Evolutionary conservation across 1,140 invertebrate species (phyloP), one percentile per base, ranked within the genome.

Genomic region (Drosophila orosa): DNA sequence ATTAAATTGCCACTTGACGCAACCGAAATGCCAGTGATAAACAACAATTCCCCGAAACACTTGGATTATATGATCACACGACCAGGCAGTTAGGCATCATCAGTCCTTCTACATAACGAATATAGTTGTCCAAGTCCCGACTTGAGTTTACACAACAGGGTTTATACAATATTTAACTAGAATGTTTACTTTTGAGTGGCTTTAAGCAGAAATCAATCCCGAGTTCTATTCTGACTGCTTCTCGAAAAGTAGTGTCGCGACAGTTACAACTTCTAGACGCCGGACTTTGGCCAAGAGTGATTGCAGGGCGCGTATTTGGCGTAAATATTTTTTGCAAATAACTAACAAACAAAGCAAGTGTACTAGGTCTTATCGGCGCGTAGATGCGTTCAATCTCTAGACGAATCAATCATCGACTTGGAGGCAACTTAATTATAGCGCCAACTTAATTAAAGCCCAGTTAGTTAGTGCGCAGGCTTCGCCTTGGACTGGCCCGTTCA

Each of bases 251-350:
- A 45, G 9, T 24, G 27, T 42, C 37, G 37, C 59, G 10, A 27
- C 63, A 57, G 27, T 63, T 68, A 54, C 69, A 74, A 42, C 54
- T 74, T 57, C 47, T 13, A 67, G 61, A 74, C 55, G 15, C 25
- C 61, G 72, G 62, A 76, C 74, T 76, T 76, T 76, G 62, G 54
- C 22, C 61, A 74, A 63, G 45, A 61, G 31, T 50, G 44, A 74
- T 65, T 29, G 42, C 48, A 25, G 17, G 10, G 27, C 47, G 45
- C 33, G 42, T 9, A 24, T 22, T 47, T 59, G 29, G 56, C 29
- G 63, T 60, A 77, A 76, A 76, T 76, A 76, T 61, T 77, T 48
- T 63, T 58, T 59, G 74, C 74, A 56, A 59, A 47, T 15, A 27
- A 42, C 33, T 48, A 47, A 58, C 52, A 17, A 54, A 31, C 65